phyloP scores from a whole-genome alignment of 37 sponge, comb jelly and placozoan genomes.

The Axinella damicornis region DNA sequence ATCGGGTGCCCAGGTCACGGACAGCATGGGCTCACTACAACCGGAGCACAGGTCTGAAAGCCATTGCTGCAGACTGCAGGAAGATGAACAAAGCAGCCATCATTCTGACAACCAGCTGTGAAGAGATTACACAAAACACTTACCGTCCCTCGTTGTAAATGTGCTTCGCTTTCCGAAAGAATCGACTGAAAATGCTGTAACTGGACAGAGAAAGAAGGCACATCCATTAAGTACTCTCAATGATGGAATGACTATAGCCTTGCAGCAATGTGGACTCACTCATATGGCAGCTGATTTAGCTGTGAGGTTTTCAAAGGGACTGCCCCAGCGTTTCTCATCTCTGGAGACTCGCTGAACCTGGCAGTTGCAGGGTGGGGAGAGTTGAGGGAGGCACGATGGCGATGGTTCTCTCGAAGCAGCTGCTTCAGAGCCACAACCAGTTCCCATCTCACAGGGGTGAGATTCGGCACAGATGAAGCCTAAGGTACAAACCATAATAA shows the following conservation, averaged over 20 bases:
- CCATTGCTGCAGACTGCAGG: slow-evolving; percentile 55
- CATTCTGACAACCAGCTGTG: not conserved
- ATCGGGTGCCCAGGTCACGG: slow-evolving; percentile 40
- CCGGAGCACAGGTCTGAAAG: slow-evolving; percentile 21
- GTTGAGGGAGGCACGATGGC: slow-evolving; percentile 6
- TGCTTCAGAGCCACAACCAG: slow-evolving; percentile 74
- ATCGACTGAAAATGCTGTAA: slow-evolving; percentile 25
- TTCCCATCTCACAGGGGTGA: slow-evolving; percentile 52
- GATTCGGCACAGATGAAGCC: not conserved
- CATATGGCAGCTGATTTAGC: slow-evolving; percentile 36
- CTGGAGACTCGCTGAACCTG: slow-evolving; percentile 21
- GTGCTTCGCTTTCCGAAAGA: slow-evolving; percentile 61
- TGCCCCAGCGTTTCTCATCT: slow-evolving; percentile 58
- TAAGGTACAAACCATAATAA: no score
- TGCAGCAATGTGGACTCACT: slow-evolving; percentile 1
- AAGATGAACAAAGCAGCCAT: not conserved
- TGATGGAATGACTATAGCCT: not conserved
- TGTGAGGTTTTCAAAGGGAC: slow-evolving; percentile 34
- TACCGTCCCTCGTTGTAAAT: slow-evolving; percentile 56
- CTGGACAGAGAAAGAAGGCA: not conserved
- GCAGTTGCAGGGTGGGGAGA: slow-evolving; percentile 46
- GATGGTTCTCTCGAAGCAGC: slow-evolving; percentile 55
- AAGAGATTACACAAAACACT: not conserved
- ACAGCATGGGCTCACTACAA: slow-evolving; percentile 49
- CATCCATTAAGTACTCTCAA: no score